Conservation (phyloP, 64 coral and sea anemone species). For the Porites lutea region DNA sequence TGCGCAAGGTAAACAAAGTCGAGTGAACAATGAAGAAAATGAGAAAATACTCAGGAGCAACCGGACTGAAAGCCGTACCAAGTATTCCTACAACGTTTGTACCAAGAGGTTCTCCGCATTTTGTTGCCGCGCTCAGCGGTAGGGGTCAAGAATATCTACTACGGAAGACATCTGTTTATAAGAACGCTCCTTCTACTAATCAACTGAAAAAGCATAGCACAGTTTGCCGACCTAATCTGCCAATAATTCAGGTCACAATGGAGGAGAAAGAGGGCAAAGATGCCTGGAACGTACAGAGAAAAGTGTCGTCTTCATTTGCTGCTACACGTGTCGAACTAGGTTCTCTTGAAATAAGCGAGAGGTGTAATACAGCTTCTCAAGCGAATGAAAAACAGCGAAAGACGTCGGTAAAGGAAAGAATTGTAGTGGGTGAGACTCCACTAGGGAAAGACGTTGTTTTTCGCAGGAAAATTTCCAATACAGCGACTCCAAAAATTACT, state of each 20-base stretch:
- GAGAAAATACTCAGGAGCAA: neutral
- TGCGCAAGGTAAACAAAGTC: neutral
- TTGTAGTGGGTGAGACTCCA: neutral
- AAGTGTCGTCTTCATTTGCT: neutral
- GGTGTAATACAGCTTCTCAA: neutral
- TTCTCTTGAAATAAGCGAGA: neutral
- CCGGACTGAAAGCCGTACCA: neutral
- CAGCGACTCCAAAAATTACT: neutral
- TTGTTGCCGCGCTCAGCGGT: slow-evolving; percentile 9
- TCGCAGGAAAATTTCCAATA: neutral
- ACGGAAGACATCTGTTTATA: slow-evolving; percentile 1
- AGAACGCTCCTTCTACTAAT: neutral
- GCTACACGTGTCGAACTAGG: neutral
- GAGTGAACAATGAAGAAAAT: slow-evolving; percentile 12
- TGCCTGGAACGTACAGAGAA: neutral
- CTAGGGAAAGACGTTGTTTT: neutral
- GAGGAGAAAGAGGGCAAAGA: neutral
- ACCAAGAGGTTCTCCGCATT: slow-evolving; percentile 12
- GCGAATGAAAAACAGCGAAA: neutral
- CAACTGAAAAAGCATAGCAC: neutral
- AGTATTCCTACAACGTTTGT: neutral
- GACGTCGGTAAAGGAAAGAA: neutral
- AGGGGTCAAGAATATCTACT: neutral
- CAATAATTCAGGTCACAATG: slow-evolving; percentile 5
- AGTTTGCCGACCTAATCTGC: neutral